Evolutionary conservation across 2,797 vertebrate species (phyloP).

Genomic region (Rhyacichthys aspro): DNA sequence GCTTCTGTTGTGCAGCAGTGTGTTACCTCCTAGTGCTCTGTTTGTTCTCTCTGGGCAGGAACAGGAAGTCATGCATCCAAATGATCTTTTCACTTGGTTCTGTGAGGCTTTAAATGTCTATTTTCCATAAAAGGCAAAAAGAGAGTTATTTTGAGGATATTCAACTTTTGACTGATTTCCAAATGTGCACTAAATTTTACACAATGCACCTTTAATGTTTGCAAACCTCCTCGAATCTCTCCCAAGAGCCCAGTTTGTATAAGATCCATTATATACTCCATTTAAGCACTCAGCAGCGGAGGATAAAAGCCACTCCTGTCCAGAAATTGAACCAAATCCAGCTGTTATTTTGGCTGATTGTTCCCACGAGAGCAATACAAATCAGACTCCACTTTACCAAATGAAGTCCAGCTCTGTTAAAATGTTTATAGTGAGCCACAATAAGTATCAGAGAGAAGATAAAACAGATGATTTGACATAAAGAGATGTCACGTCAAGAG

Average conservation of each 20-base stretch:
- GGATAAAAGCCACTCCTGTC: conserved; percentile 26
- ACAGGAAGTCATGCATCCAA: too few relatives aligned
- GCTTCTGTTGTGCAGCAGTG: too few relatives aligned
- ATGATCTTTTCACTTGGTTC: too few relatives aligned
- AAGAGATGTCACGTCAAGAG: conserved; percentile 49
- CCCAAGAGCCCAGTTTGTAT: background rate
- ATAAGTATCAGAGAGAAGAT: background rate
- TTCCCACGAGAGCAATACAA: conserved; percentile 18
- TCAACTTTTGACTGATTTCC: too few relatives aligned
- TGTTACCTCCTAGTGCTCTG: too few relatives aligned
- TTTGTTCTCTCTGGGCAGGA: too few relatives aligned
- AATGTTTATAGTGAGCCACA: conserved; percentile 19
- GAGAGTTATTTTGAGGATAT: too few relatives aligned
- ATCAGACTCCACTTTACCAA: conserved; percentile 24
- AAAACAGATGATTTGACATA: conserved; percentile 29
- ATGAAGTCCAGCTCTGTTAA: conserved; percentile 15
- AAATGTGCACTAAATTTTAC: too few relatives aligned
- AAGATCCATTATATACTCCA: background rate
- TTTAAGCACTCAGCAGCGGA: background rate
- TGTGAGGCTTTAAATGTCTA: too few relatives aligned
- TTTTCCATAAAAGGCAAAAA: too few relatives aligned
- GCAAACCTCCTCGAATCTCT: background rate
- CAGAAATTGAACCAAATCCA: conserved; percentile 26
- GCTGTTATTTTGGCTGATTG: conserved; percentile 44
- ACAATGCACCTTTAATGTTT: too few relatives aligned